Base-by-base conservation (phyloP, 1,140 invertebrate genomes). In the Penaeus chinensis region DNA sequence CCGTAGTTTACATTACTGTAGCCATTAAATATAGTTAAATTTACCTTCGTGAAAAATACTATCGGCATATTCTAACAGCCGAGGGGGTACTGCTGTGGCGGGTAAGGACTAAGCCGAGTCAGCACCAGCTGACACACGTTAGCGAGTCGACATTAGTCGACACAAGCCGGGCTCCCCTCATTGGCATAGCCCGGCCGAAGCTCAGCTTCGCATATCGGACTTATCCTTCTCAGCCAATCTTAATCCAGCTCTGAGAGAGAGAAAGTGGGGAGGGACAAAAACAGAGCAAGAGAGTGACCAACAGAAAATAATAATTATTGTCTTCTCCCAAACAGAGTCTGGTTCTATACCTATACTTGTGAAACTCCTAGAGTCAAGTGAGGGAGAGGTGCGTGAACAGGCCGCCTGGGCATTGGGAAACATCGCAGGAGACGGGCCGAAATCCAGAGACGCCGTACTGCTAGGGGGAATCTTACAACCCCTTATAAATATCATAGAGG, bases 371-470 rank as follows among this genome's bases (percentile, higher is more conserved):
- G 60, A 47, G 47, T 83, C 47, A 47, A n/a, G 24, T 13, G 91
- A 96, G 78, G 93, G 95, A 3, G 95, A 97, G 92, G 96, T 99
- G 8, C 96, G 96, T 54, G 98, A 99, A 92, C 99, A 99, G 93
- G 96, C 97, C 76, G 97, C 99, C 0, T 99, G 98, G 98, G 98
- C 98, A 5, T 93, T 99, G n/a, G 98, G 98, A 89, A 99, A 99
- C 93, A 98, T 99, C 91, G 98, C 98, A 87, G 93, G 93, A 62
- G 93, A 94, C 90, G 93, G 93, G 20, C 91, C 93, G 3, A 88
- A 91, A 66, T 91, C 93, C 84, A 90, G 93, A 87, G 97, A 99
- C 93, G 95, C 96, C 92, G 96, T 99, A 85, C 93, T 99, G 11
- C 95, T 95, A 88, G 95, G 94, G 89, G 96, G 96, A 77, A 24